Evolutionary conservation across 2,888 invertebrate genomes (phyloP).

Genomic region (Liopterus haemorrhoidalis): DNA sequence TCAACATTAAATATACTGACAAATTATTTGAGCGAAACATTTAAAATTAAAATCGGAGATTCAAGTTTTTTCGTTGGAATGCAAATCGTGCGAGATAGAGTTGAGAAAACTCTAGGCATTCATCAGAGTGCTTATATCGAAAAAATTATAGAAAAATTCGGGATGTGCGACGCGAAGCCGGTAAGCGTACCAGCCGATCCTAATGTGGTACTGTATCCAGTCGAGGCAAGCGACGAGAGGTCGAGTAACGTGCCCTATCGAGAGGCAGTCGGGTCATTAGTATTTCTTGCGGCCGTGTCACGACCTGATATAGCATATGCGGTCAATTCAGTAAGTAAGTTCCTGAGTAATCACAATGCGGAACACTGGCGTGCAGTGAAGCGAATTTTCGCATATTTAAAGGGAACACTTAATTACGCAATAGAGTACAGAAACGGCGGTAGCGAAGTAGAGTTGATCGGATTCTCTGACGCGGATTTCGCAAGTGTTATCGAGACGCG

Average conservation of each 20-base stretch:
- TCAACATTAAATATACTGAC: conserved; percentile 25
- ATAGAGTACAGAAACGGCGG: conserved; percentile 19
- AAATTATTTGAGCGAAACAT: conserved; percentile 19
- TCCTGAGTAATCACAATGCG: conserved; percentile 2
- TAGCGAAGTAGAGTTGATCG: conserved; percentile 12
- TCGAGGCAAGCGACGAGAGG: neutral
- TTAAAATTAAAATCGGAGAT: conserved; percentile 17
- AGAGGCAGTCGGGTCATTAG: conserved; percentile 11
- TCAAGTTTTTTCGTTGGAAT: conserved; percentile 17
- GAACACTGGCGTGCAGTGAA: conserved; percentile 15
- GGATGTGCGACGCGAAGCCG: conserved; percentile 14
- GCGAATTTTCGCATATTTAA: conserved; percentile 30
- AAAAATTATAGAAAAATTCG: conserved; percentile 13
- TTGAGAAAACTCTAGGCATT: conserved; percentile 25
- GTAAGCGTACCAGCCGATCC: conserved; percentile 17
- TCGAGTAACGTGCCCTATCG: conserved; percentile 1
- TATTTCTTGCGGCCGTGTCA: conserved; percentile 10
- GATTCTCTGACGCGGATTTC: conserved; percentile 16
- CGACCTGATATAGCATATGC: conserved; percentile 17
- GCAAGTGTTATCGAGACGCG: conserved; percentile 11
- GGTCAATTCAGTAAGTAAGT: conserved; percentile 13
- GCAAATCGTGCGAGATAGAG: conserved; percentile 24
- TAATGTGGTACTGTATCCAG: neutral
- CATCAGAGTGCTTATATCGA: neutral
- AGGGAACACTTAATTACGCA: conserved; percentile 24